Evolutionary conservation across 1,140 invertebrate genomes (phyloP).

Genomic region (Armadillidium nasatum): DNA sequence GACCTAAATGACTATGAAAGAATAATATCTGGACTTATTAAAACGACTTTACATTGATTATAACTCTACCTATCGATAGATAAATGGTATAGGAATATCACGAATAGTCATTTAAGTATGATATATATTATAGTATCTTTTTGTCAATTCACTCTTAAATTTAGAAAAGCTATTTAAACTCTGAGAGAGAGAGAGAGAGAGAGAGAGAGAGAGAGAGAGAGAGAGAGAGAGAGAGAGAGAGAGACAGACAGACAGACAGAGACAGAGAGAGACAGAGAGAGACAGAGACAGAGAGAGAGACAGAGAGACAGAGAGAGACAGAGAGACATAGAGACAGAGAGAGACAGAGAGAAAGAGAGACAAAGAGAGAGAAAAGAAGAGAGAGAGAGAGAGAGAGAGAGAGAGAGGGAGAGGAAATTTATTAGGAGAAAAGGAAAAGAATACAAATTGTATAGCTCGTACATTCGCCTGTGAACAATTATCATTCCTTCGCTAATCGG

Average conservation of each 20-base stretch:
- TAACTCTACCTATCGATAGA: too few relatives aligned
- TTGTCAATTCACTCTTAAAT: too few relatives aligned
- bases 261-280: background rate
- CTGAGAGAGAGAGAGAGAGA: background rate
- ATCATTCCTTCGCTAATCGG: constrained; percentile 2
- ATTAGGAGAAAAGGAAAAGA: background rate
- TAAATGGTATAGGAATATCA: too few relatives aligned
- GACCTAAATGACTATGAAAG: too few relatives aligned
- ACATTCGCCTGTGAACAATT: background rate
- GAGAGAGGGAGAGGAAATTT: constrained; percentile 2
- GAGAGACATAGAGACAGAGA: background rate
- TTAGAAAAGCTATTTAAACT: background rate
- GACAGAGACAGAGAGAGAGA: background rate
- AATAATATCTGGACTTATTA: too few relatives aligned
- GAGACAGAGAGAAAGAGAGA: background rate
- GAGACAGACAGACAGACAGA: background rate
- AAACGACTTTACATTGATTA: too few relatives aligned
- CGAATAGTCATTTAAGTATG: too few relatives aligned
- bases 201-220: constrained; percentile 11
- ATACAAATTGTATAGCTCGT: background rate
- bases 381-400: constrained; percentile 11
- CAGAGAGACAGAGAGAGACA: background rate
- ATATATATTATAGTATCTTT: too few relatives aligned
- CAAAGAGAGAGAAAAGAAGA: background rate
- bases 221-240: background rate